Conservation (phyloP, 2,797 vertebrate species). For the Discoglossus pictus region DNA sequence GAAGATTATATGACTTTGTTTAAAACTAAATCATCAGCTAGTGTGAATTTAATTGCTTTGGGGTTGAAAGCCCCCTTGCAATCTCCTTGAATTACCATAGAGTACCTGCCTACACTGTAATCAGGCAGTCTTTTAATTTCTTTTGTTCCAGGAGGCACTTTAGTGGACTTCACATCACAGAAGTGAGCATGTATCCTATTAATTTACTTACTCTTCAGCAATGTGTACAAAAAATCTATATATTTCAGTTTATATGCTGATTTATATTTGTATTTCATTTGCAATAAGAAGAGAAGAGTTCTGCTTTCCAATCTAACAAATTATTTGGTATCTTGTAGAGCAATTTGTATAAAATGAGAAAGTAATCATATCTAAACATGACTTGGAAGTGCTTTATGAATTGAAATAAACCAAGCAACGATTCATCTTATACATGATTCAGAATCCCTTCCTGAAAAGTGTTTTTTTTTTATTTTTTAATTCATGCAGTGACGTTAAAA, state of each 20-base stretch:
- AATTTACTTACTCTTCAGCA: slow-evolving; percentile 29
- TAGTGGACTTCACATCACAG: slow-evolving; percentile 29
- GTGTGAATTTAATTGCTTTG: slow-evolving; percentile 50
- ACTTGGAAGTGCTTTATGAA: too few relatives aligned
- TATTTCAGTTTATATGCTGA: slow-evolving; percentile 14
- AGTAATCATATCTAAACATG: too few relatives aligned
- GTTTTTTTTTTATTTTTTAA: too few relatives aligned
- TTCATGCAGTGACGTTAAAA: too few relatives aligned
- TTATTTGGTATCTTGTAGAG: too few relatives aligned
- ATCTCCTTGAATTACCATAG: slow-evolving; percentile 41
- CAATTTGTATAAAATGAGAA: too few relatives aligned
- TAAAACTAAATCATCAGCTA: slow-evolving; percentile 34
- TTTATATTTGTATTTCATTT: slow-evolving; percentile 25
- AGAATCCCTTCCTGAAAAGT: too few relatives aligned
- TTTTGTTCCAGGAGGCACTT: slow-evolving; percentile 35
- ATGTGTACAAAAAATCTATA: slow-evolving; percentile 14
- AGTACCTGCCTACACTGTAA: slow-evolving; percentile 35
- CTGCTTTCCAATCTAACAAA: too few relatives aligned
- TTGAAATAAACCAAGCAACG: too few relatives aligned
- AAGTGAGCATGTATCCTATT: slow-evolving; percentile 23
- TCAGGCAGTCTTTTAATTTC: slow-evolving; percentile 43
- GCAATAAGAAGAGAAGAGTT: slow-evolving; percentile 10
- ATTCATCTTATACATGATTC: too few relatives aligned
- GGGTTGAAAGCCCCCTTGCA: slow-evolving; percentile 46
- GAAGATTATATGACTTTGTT: slow-evolving; percentile 34